Evolutionary conservation across 2,797 vertebrate genomes (phyloP), one percentile per base, ranked within the genome.

Genomic region (Myoxocephalus aenaeus): DNA sequence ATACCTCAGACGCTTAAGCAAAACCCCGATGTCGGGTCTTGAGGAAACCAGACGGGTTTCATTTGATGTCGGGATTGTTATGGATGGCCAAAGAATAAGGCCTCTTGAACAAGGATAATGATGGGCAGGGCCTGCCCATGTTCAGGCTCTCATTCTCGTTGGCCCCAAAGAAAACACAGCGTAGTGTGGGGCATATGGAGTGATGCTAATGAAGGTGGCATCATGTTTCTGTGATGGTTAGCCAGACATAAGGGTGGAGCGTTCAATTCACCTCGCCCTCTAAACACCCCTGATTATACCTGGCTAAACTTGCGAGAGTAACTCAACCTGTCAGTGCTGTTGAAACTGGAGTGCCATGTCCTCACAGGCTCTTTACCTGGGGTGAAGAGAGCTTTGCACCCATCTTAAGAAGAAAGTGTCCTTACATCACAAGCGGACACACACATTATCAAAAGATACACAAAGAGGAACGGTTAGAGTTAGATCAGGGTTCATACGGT

Each of bases 151-250:
- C 58, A 38, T 81, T 88, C 82, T 75, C 53, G 14, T 70, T 44
- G 68, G 90, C 85, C 88, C 86, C 90, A 93, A 93, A 89, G 87
- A 89, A 92, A 93, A 93, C 89, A 90, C 57, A 4, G 74, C 64
- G 4, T 36, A 73, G 83, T 82, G 86, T 87, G 80, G 77, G 84
- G 73, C 79, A 79, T 73, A 83, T 83, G 83, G 83, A 80, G 73
- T 85, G 80, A 87, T 90, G 85, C 74, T 92, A 90, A 91, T 90
- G 89, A 88, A 87, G 82, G 75, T 83, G 62, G 86, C 83, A 62
- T 93, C 85, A 79, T 86, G 69, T 92, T 92, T 91, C 91, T 80
- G 71, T 77, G 84, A 82, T 83, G 79, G 73, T 86, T 73, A 78
- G 82, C 77, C 88, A 89, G 85, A 42, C 84, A 38, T 65, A 34